A percentile compares a stretch with the other conserved stretches of the same genome.
Conservation (phyloP, 1,140 invertebrate genomes). For the Cryptotermes secundus region DNA sequence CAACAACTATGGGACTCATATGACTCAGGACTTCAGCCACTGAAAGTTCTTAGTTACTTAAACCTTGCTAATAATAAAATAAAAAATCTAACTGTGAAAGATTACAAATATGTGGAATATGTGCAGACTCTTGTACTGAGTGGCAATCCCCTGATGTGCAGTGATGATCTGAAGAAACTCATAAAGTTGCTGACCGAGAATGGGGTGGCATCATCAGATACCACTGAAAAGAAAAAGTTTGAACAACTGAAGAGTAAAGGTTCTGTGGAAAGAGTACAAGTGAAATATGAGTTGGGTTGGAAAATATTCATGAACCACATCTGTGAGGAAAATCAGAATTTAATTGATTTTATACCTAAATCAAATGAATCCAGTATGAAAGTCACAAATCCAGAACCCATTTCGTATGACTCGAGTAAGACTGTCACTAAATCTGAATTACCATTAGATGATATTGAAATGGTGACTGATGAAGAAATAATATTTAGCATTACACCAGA, state of each 20-base stretch:
- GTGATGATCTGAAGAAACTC: background rate
- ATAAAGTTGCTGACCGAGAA: background rate
- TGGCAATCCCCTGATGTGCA: background rate
- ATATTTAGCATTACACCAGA: background rate
- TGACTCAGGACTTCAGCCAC: constrained; percentile 41
- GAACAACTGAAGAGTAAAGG: background rate
- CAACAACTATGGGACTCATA: constrained; percentile 47
- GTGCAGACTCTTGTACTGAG: background rate
- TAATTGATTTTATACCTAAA: background rate
- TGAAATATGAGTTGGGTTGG: background rate
- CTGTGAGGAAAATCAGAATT: background rate
- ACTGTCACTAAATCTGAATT: too few relatives aligned
- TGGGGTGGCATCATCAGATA: background rate
- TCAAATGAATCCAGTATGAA: background rate
- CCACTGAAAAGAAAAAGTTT: background rate
- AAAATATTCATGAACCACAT: background rate
- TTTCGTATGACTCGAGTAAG: background rate
- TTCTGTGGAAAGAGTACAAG: background rate
- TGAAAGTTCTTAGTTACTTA: background rate
- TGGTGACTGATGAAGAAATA: background rate
- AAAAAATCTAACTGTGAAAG: background rate
- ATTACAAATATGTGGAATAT: background rate
- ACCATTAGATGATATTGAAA: too few relatives aligned
- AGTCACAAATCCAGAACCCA: background rate
- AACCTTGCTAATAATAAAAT: background rate